Percentiles rank a stretch among this genome's conserved stretches.
Conservation (phyloP, 2,797 vertebrate genomes). For the Sebastes minor region DNA sequence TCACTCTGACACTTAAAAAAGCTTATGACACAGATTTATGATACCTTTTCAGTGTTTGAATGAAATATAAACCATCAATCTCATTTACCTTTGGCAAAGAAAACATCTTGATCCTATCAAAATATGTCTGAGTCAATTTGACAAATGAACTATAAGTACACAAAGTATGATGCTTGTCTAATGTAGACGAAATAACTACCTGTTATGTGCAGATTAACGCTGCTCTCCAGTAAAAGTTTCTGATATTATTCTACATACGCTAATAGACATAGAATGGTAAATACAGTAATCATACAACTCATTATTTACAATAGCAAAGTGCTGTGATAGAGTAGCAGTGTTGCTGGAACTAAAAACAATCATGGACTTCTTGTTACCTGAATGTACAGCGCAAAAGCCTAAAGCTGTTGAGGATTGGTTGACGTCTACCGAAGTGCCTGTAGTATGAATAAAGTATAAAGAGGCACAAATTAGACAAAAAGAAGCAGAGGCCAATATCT, state of each 20-base stretch:
- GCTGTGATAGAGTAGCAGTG: background rate
- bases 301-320: background rate
- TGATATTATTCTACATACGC: background rate
- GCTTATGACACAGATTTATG: slow-evolving; percentile 39
- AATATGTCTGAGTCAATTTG: background rate
- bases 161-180: background rate
- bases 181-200: background rate
- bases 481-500: background rate
- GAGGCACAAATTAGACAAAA: background rate
- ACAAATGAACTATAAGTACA: slow-evolving; percentile 16
- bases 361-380: background rate
- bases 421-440: background rate
- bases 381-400: background rate
- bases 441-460: background rate
- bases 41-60: slow-evolving; percentile 12
- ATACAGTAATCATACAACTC: background rate
- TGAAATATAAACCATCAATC: slow-evolving; percentile 13
- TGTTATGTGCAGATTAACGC: background rate
- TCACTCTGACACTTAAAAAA: slow-evolving; percentile 22
- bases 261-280: background rate
- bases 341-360: background rate
- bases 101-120: slow-evolving; percentile 15
- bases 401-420: background rate
- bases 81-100: slow-evolving; percentile 12
- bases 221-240: background rate